phyloP scores from a whole-genome alignment of 2,113 vertebrate species.

The Mirza zaza region DNA sequence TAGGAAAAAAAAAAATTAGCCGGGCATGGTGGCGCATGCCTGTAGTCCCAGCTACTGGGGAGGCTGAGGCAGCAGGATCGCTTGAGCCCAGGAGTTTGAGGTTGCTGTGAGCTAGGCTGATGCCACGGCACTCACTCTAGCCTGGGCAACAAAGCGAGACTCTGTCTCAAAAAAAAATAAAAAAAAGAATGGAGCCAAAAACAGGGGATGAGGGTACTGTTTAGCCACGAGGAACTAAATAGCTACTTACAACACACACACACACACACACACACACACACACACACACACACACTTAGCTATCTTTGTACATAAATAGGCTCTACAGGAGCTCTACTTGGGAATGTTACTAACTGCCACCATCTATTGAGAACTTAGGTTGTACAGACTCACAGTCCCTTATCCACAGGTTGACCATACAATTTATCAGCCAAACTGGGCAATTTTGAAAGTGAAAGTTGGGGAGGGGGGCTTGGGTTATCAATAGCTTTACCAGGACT shows the following conservation, averaged over 20 bases:
- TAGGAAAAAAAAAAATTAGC: too few relatives aligned
- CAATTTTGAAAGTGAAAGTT: not conserved
- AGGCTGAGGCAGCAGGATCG: too few relatives aligned
- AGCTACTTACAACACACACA: not conserved
- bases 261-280: too few relatives aligned
- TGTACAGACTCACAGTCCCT: not conserved
- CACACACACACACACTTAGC: not conserved
- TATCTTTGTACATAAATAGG: not conserved
- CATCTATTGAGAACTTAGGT: not conserved
- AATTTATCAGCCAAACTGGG: not conserved
- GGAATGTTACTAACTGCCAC: not conserved
- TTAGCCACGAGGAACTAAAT: not conserved
- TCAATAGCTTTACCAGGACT: not conserved
- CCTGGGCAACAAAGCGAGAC: too few relatives aligned
- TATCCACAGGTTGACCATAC: not conserved
- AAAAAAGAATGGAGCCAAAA: not conserved
- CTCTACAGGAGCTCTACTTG: not conserved
- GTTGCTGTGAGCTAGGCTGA: too few relatives aligned
- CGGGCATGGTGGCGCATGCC: too few relatives aligned
- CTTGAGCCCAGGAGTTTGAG: too few relatives aligned
- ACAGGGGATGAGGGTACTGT: not conserved
- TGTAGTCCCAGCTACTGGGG: too few relatives aligned
- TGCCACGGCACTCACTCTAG: too few relatives aligned
- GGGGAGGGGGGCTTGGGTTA: not conserved
- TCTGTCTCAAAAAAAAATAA: too few relatives aligned